Base-by-base conservation (phyloP, 1,140 invertebrate species). In the Conus ventricosus region DNA sequence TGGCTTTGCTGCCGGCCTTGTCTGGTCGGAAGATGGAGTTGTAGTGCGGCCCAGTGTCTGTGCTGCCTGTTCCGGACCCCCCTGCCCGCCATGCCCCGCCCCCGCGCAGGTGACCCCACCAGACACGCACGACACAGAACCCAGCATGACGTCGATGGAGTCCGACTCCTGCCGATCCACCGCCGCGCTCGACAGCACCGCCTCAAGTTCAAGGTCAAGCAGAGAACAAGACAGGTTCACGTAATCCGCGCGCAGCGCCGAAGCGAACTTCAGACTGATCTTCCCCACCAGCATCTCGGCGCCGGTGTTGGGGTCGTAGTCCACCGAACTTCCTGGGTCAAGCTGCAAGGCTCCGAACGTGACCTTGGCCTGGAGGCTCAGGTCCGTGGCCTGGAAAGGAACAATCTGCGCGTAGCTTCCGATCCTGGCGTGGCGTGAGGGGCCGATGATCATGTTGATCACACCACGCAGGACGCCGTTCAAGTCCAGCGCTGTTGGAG, bases 261-360 rank as follows among this genome's bases (percentile, higher is more conserved):
- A 90, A 23, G 86, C 90, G 86, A 91, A 93, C 88, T 93, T 93
- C 8, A 91, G 81, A 88, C 91, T 90, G 7, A 93, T 82, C 27
- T 85, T 87, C 84, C 92, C 91, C 0, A 93, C 91, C 81, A 92
- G n/a, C 87, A 93, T 93, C 27, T 92, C 88, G 23, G 92, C 91
- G 51, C 93, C 93, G 17, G 91, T 92, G 63, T 93, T 87, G n/a
- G 86, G 78, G 63, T 92, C 92, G 89, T 91, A 93, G n/a, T 92
- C 91, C 4, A 93, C 75, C 13, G 88, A 87, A 87, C 92, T 92
- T 27, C 91, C 91, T 13, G 93, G 93, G 78, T 91, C 92, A 20
- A 93, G 90, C 88, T 93, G 93, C 53, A 93, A 87, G 23, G 88
- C 88, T 25, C 91, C 92, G 90, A 93, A 93, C 4, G 93, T 91